phyloP scores from a whole-genome alignment of 2,888 invertebrate genomes.

The Nyleta sp. region DNA sequence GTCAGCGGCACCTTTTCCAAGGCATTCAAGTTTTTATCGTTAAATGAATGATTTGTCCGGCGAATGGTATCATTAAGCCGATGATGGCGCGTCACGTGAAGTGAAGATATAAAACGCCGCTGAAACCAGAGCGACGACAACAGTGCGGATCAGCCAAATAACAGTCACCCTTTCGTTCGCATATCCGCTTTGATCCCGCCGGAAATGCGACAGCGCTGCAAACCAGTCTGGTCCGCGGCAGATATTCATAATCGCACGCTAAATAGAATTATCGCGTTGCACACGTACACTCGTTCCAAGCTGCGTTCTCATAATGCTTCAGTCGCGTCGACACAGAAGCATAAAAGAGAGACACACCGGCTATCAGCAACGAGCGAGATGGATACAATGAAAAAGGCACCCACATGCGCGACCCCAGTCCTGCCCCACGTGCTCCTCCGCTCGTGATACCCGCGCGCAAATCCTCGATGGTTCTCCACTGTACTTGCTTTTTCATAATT shows the following conservation, averaged over 20 bases:
- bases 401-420: constrained; percentile 15
- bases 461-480: constrained; percentile 59
- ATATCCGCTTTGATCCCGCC: constrained; percentile 67
- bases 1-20: too few species aligned
- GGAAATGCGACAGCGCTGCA: constrained; percentile 74
- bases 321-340: constrained; percentile 49
- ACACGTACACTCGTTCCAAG: constrained; percentile 70
- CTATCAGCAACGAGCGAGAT: constrained; percentile 29
- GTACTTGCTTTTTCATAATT: constrained; percentile 54
- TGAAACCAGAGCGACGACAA: too few species aligned
- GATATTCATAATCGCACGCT: constrained; percentile 81
- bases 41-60: background rate
- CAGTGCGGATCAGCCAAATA: constrained; percentile 75
- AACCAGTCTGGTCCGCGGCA: constrained; percentile 76
- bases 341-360: constrained; percentile 43
- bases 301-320: constrained; percentile 63
- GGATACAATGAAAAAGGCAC: constrained; percentile 34
- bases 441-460: constrained; percentile 47
- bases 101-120: constrained; percentile 53
- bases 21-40: background rate
- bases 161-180: constrained; percentile 73
- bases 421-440: constrained; percentile 47
- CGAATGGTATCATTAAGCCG: constrained; percentile 41
- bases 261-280: constrained; percentile 81
- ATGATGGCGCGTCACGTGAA: constrained; percentile 24